Conservation (phyloP, 2,113 vertebrate genomes). For the Spea multiplicata region DNA sequence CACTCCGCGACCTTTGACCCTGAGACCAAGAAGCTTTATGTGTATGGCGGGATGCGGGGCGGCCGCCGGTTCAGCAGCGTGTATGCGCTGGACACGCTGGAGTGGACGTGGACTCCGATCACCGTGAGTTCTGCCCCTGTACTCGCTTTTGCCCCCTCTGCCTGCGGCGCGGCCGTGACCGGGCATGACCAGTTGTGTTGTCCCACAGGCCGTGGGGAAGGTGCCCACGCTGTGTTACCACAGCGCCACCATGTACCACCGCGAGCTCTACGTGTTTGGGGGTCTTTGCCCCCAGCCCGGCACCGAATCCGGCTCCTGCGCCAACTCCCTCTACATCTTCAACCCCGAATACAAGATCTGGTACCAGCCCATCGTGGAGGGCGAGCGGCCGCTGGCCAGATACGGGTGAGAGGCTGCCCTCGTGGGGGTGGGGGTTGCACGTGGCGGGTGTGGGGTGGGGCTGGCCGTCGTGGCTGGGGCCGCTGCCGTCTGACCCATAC, state of each 20-base stretch:
- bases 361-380: slow-evolving; percentile 88
- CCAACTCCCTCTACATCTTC: slow-evolving; percentile 80
- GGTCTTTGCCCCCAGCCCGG: slow-evolving; percentile 65
- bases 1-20: slow-evolving; percentile 82
- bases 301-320: slow-evolving; percentile 64
- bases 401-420: slow-evolving; percentile 70
- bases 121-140: slow-evolving; percentile 65
- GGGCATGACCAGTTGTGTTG: background rate
- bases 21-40: slow-evolving; percentile 74
- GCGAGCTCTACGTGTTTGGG: slow-evolving; percentile 85
- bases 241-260: slow-evolving; percentile 76
- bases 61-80: slow-evolving; percentile 64
- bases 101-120: slow-evolving; percentile 82
- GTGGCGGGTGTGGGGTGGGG: too few species aligned
- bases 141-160: background rate
- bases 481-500: background rate
- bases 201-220: slow-evolving; percentile 74
- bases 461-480: background rate
- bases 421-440: background rate
- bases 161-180: background rate
- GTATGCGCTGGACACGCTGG: slow-evolving; percentile 76
- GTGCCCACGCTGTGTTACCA: slow-evolving; percentile 76
- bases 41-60: slow-evolving; percentile 79
- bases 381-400: slow-evolving; percentile 77
- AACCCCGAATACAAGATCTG: slow-evolving; percentile 85